These are phyloP conservation scores for Papilio polytes DNA, from an alignment of 1,140 invertebrate species.

Conservation along the genomic window DNA sequence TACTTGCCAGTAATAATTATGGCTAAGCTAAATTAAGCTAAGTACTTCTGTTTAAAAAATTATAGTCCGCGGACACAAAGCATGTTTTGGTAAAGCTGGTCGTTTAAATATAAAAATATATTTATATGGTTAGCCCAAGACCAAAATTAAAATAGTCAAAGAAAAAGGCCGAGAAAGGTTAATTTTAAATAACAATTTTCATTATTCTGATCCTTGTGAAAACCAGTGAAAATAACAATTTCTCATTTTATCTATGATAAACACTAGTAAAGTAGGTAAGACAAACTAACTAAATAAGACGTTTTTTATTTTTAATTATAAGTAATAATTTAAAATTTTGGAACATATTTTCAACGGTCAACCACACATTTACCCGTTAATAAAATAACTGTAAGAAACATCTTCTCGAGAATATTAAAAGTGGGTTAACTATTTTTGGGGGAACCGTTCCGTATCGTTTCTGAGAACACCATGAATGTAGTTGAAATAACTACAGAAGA, in stretches of 20 bases:
- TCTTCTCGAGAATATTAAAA: conserved; percentile 18
- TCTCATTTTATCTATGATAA: neutral
- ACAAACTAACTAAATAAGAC: too few relatives aligned
- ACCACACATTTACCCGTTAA: neutral
- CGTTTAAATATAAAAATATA: too few relatives aligned
- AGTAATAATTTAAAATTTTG: neutral
- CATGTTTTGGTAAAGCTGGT: too few relatives aligned
- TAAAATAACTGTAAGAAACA: conserved; percentile 15
- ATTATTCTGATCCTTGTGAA: neutral
- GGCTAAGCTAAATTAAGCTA: too few relatives aligned
- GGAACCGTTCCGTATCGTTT: conserved; percentile 12
- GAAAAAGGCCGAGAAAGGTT: neutral
- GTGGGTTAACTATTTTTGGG: conserved; percentile 16
- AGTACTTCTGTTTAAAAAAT: too few relatives aligned
- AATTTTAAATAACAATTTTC: neutral
- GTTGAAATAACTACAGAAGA: neutral
- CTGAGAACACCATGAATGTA: conserved; percentile 6
- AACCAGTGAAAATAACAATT: neutral
- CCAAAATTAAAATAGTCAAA: too few relatives aligned
- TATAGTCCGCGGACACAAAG: too few relatives aligned
- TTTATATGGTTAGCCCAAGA: too few relatives aligned
- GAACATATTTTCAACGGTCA: neutral
- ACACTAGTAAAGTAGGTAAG: neutral
- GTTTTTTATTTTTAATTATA: neutral
- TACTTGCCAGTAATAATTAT: too few relatives aligned